Conservation (phyloP, 2,888 invertebrate species). For the Quadroppia sp. region DNA sequence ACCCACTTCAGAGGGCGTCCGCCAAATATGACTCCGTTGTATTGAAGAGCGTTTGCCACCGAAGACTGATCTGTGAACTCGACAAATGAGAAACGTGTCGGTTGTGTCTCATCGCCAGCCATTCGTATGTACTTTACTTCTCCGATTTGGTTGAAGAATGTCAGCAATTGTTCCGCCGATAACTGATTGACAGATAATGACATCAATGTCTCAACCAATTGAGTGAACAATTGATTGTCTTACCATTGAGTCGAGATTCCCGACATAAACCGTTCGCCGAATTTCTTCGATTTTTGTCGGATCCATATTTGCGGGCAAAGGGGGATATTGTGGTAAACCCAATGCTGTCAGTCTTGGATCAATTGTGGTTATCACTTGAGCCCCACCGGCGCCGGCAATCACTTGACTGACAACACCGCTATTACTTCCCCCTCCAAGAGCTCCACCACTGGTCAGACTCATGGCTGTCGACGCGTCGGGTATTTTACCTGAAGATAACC, state of each 20-base stretch:
- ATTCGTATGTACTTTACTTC: constrained; percentile 93
- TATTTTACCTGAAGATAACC: constrained; percentile 37
- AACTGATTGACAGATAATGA: constrained; percentile 50
- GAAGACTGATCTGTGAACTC: constrained; percentile 90
- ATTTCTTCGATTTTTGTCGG: constrained; percentile 90
- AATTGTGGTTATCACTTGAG: constrained; percentile 78
- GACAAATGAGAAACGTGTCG: constrained; percentile 68
- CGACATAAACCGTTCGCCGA: constrained; percentile 80
- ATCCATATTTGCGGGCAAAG: constrained; percentile 79
- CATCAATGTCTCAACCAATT: constrained; percentile 50
- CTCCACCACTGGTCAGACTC: constrained; percentile 37
- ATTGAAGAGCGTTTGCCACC: constrained; percentile 72
- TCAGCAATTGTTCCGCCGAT: constrained; percentile 74
- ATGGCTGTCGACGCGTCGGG: constrained; percentile 43
- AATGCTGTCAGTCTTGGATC: constrained; percentile 80
- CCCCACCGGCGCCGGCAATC: constrained; percentile 71
- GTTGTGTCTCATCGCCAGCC: constrained; percentile 72
- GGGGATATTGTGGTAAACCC: constrained; percentile 84
- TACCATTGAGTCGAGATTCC: constrained; percentile 70
- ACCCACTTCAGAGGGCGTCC: constrained; percentile 60
- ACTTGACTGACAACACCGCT: constrained; percentile 55
- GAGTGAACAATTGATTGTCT: constrained; percentile 36
- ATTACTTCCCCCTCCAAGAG: constrained; percentile 37
- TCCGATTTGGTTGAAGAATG: constrained; percentile 77
- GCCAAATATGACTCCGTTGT: constrained; percentile 72